Evolutionary conservation across 1,140 invertebrate genomes (phyloP), one percentile per base, ranked within the genome.

Genomic region (Trachymyrmex septentrionalis): DNA sequence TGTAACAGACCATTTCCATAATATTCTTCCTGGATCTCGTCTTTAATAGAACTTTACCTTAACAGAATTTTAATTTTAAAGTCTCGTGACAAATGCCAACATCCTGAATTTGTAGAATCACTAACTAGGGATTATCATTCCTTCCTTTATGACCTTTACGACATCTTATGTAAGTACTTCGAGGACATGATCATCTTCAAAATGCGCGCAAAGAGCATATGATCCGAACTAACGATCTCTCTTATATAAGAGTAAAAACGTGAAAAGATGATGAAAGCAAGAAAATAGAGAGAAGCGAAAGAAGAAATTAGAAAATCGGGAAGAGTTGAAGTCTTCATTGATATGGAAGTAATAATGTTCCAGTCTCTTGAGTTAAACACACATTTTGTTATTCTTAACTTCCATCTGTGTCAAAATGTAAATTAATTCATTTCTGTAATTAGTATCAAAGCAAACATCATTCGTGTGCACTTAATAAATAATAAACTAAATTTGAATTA

Each of bases 21-120:
- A 57, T 84, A 75, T 61, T 63, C 69, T 84, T 84, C 66, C 78
- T 69, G 78, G 53, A 71, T 81, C 76, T 57, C 64, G 10, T 61
- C 38, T 64, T 24, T 71, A 81, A 57, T 30, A 27, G 53, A 30
- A 44, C 34, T 71, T n/a, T 57, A 50, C 19, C n/a, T 14, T 30
- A 69, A 9, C 19, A 19, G 48, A 55, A 38, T 55, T 81, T 69
- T 44, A 69, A 55, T 69, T 38, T 24, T 16, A 12, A 44, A n/a
- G n/a, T 3, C 64, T 64, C 59, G 30, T 34, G 21, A 63, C 21
- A 12, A 59, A 86, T 27, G 16, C 19, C 44, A 81, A 44, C n/a
- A 4, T 80, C n/a, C 19, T 21, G 21, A 55, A 81, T 55, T 44
- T 4, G 10, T 14, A 1, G 10, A 59, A 44, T 71, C 48, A n/a